A percentile compares a stretch with the other conserved stretches of the same genome.
These are phyloP conservation scores for Periophthalmodon schlosseri DNA, from an alignment of 2,113 vertebrate genomes.

Conservation along the genomic window DNA sequence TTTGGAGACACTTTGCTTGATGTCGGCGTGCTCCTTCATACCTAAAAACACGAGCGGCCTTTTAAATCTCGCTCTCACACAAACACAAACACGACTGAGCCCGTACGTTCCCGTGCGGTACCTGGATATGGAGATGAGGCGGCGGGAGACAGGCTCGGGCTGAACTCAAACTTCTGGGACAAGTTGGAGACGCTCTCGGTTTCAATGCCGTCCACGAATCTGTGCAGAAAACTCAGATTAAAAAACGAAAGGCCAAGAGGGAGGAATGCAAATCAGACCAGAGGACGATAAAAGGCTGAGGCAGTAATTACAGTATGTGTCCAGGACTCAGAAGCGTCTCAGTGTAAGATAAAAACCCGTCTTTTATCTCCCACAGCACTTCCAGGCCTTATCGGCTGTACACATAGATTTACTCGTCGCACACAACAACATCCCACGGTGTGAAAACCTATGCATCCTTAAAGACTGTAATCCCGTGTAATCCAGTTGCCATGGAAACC, in stretches of 20 bases:
- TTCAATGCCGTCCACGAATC: slow-evolving; percentile 84
- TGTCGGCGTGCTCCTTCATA: slow-evolving; percentile 75
- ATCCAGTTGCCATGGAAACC: slow-evolving; percentile 67
- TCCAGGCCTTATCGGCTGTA: slow-evolving; percentile 1
- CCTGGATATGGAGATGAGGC: slow-evolving; percentile 66
- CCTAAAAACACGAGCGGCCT: slow-evolving; percentile 45
- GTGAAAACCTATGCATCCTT: slow-evolving; percentile 13
- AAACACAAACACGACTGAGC: neutral
- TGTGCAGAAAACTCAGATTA: slow-evolving; percentile 35
- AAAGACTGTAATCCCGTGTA: slow-evolving; percentile 16
- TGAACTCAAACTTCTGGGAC: slow-evolving; percentile 81
- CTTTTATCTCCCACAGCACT: slow-evolving; percentile 10
- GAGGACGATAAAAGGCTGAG: neutral
- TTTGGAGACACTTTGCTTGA: slow-evolving; percentile 78
- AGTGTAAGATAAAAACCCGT: slow-evolving; percentile 2
- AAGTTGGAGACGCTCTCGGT: slow-evolving; percentile 69
- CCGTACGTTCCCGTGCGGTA: slow-evolving; percentile 22
- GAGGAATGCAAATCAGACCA: slow-evolving; percentile 10
- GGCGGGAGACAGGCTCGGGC: slow-evolving; percentile 57
- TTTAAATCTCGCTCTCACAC: neutral
- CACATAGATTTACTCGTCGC: neutral
- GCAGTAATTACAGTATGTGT: neutral
- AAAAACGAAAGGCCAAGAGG: neutral
- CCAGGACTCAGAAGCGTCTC: neutral
- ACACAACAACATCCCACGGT: slow-evolving; percentile 2